phyloP scores from a whole-genome alignment of 2,797 vertebrate species.

The Pelochelys cantorii region DNA sequence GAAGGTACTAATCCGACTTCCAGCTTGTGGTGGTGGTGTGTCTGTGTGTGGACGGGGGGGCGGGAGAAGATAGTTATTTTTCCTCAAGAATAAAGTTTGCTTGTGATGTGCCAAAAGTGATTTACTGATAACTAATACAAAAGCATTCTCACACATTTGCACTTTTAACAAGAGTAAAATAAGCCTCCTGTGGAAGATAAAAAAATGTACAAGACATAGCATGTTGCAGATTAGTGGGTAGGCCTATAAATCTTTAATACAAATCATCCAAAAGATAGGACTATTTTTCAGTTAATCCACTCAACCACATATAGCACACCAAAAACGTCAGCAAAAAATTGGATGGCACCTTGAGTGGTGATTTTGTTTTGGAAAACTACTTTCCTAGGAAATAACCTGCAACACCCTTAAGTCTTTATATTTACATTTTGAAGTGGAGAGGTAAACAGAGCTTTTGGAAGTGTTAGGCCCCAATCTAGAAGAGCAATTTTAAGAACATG shows the following conservation, averaged over 20 bases:
- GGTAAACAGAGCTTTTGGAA: not conserved
- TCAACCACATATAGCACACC: accelerated
- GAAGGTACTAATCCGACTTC: constrained; percentile 48
- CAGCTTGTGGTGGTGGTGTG: constrained; percentile 40
- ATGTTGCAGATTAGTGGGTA: not conserved
- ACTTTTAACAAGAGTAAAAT: constrained; percentile 60
- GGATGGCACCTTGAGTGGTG: not conserved
- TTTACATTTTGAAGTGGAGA: no score
- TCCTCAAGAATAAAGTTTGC: constrained; percentile 1
- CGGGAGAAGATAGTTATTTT: constrained; percentile 29
- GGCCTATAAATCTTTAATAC: not conserved
- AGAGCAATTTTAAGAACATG: not conserved
- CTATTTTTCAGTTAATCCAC: not conserved
- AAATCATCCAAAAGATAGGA: not conserved
- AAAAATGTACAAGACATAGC: not conserved
- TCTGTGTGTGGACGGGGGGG: no score
- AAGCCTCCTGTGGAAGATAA: not conserved
- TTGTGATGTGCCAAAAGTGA: not conserved
- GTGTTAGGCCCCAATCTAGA: not conserved
- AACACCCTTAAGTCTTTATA: not conserved
- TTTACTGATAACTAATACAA: constrained; percentile 8
- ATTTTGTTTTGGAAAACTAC: not conserved
- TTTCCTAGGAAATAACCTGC: not conserved
- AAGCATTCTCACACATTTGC: constrained; percentile 50
- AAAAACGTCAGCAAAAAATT: not conserved